Base-by-base conservation (phyloP, 2,888 invertebrate genomes). In the Macrophya alboannulata region DNA sequence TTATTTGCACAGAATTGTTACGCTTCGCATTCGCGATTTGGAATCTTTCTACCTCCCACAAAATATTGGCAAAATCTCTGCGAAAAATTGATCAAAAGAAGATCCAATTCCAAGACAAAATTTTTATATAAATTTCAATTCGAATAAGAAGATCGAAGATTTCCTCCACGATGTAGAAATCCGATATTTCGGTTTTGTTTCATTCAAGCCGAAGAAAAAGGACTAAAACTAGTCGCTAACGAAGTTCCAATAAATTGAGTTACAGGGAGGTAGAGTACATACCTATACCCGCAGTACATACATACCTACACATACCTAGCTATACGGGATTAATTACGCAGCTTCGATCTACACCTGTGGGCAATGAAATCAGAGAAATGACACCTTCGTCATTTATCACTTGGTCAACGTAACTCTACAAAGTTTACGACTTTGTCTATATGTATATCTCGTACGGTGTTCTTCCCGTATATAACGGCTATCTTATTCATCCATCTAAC, bases 321-420 rank as follows among this genome's bases (percentile, higher is more conserved):
- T 31, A 31, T 31, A 31, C 12, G 37, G 68, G 6, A 68, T 68
- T 68, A 37, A 68, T 43, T 21, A 15, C 48, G 45, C 43, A 8
- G 77, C 15, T 21, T 43, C n/a, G n/a, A 55, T 77, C 77, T n/a
- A 37, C 17, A 37, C 37, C 51, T 15, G 55, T 55, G 37, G 77
- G 55, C 37, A 77, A 77, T 51, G 77, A 77, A 77, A 77, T 77
- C 77, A 37, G 77, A 55, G 51, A 77, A 55, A 77, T 51, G 77
- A 77, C 77, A 55, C 77, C 77, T 77, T 51, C n/a, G 55, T 77
- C 77, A 51, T 77, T 77, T 37, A 37, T 77, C 77, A 77, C 55
- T 45, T 15, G 45, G n/a, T 48, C 74, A 17, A 74, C 45, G 74
- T 74, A 45, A 74, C 74, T 74, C 45, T 43, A 37, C 37, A 37